Base-by-base conservation (phyloP, 1,140 invertebrate species). In the Drosophila prosaltans region DNA sequence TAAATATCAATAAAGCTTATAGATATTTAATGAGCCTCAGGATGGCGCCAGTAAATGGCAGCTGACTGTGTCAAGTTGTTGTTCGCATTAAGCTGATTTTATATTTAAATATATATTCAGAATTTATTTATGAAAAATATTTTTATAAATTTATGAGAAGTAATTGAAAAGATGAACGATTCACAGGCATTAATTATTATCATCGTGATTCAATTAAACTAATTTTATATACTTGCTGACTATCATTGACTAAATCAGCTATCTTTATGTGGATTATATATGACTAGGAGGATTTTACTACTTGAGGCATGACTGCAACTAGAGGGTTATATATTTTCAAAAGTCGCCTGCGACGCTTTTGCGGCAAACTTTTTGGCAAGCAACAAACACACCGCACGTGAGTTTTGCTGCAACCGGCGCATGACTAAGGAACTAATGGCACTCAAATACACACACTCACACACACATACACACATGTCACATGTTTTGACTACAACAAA, bases 401-500 rank as follows among this genome's bases (percentile, higher is more conserved):
- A 88, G 83, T 66, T 86, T 80, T 76, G 45, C 65, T 68, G 68
- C 72, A 60, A 73, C 80, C 67, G 45, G 65, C 72, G 63, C 83
- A 88, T 88, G 83, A 88, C 84, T 79, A 78, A 89, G 78, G 68
- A 81, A 83, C 84, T 88, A 88, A 88, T 88, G 83, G 83, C 80
- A 68, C 74, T 60, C 78, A 59, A 32, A 72, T 63, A 59, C 61
- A 72, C 41, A 65, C 59, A 64, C 24, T 68, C 39, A 36, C 62
- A 36, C 32, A 64, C 21, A 64, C 60, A 67, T 26, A 51, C 59
- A 67, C 70, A 72, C 65, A 77, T 72, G 80, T 83, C 83, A 89
- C 84, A 77, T 83, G 83, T 88, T 88, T 89, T 73, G 83, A 83
- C 83, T 88, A 76, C 83, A 88, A 88, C 83, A 88, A 88, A 88